Evolutionary conservation across 2,797 vertebrate genomes (phyloP), one percentile per base, ranked within the genome.

Genomic region (Oryzias sinensis): DNA sequence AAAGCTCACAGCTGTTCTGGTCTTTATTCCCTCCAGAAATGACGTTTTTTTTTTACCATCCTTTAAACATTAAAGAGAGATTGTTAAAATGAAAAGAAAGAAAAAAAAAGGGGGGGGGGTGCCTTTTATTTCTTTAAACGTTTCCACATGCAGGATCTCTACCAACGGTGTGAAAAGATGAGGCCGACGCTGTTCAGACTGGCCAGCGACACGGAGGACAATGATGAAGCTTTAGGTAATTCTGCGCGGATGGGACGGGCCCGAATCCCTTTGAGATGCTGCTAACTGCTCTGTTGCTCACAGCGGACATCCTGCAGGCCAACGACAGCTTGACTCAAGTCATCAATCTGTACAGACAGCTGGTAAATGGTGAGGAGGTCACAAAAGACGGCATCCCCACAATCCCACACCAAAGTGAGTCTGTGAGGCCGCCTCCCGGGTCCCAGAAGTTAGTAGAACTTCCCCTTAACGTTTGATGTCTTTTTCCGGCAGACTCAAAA

Each of bases 171-270:
- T 48, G 97, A 99, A 80, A 97, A 96, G 74, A 96, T 99, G 97
- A 93, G 97, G 70, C 97, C 96, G 2, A 99, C 97, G 0, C 89
- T 98, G 0, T 99, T 99, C 84, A 89, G 96, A 33, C 87, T 99
- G n/a, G 97, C 97, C 47, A 99, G 96, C 27, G 96, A 99, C 79
- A 99, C 97, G 1, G 97, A 99, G 78, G 97, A 99, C 76, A 98
- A 92, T 1, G 97, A 99, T 14, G 97, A 98, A 80, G 96, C 96
- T 41, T 88, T 99, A 43, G 97, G 97, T 98, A 78, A 87, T 87
- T 40, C 0, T 25, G 14, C 13, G 15, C 6, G 9, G 48, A 13
- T 46, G 14, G 41, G n/a, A 50, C 13, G 14, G 43, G 24, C 16
- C 44, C 16, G 9, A 50, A 60, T 45, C 51, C 9, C 14, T 11